A percentile compares a stretch with the other conserved stretches of the same genome.
phyloP scores from a whole-genome alignment of 2,113 vertebrate genomes.

The Lepus europaeus region DNA sequence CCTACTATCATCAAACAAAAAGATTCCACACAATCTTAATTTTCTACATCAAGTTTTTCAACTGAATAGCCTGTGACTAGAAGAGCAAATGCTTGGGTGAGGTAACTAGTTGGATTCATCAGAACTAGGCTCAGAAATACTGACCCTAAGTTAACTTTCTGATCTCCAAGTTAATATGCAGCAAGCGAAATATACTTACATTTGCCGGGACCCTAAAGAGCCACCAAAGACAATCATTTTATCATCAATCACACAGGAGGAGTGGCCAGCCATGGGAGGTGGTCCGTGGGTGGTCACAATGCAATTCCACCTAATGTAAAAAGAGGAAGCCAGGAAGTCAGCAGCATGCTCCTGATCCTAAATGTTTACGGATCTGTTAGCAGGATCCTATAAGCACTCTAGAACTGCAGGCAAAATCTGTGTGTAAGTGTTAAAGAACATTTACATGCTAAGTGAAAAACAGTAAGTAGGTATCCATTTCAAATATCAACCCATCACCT shows the following conservation, averaged over 20 bases:
- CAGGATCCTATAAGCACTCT: background rate
- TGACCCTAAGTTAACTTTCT: background rate
- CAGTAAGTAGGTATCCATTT: background rate
- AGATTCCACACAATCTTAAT: background rate
- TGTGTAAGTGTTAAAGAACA: too few relatives aligned
- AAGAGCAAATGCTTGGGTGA: background rate
- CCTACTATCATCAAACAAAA: background rate
- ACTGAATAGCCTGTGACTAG: background rate
- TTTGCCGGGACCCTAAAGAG: constrained; percentile 96
- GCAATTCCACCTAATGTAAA: constrained; percentile 96
- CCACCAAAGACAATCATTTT: constrained; percentile 99
- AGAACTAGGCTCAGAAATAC: background rate
- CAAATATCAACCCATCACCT: background rate
- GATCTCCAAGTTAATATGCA: background rate
- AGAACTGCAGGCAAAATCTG: background rate
- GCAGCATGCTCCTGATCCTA: background rate
- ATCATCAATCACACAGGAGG: constrained; percentile 96
- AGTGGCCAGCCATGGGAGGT: constrained; percentile 98
- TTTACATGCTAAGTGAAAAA: background rate
- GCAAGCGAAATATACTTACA: constrained; percentile 88
- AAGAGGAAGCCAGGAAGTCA: constrained; percentile 28
- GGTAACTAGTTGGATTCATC: background rate
- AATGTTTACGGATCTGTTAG: too few relatives aligned
- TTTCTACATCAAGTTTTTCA: background rate
- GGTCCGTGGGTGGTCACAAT: constrained; percentile 98